A percentile compares a stretch with the other conserved stretches of the same genome.
These are phyloP conservation scores for Synodontis membranacea DNA, from an alignment of 2,113 vertebrate species.

Conservation along the genomic window DNA sequence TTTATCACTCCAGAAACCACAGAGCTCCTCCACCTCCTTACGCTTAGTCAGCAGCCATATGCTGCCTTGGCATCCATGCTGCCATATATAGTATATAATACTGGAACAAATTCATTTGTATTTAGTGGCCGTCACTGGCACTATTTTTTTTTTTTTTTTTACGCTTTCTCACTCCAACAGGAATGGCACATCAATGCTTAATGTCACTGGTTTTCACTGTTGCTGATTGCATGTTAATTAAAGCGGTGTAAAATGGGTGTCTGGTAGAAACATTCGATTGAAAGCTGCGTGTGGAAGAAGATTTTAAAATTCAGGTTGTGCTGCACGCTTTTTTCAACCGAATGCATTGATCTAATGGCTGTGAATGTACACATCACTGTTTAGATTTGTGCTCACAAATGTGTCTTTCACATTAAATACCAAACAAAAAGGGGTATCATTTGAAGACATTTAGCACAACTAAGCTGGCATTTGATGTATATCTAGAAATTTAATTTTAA, in stretches of 20 bases:
- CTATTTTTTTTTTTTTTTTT: too few relatives aligned
- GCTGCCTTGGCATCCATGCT: not conserved
- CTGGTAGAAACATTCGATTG: not conserved
- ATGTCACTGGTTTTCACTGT: constrained; percentile 28
- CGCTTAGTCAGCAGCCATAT: constrained; percentile 29
- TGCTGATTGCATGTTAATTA: constrained; percentile 48
- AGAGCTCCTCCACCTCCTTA: not conserved
- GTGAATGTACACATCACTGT: not conserved
- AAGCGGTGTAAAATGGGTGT: constrained; percentile 7
- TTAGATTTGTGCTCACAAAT: not conserved
- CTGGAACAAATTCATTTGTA: not conserved
- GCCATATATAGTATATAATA: not conserved
- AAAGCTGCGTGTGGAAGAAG: not conserved
- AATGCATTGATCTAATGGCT: not conserved
- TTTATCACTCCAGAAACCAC: constrained; percentile 2
- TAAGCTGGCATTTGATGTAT: not conserved
- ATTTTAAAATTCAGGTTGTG: not conserved
- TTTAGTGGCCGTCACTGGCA: not conserved
- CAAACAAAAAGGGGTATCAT: not conserved
- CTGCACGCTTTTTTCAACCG: not conserved
- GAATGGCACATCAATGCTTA: constrained; percentile 20
- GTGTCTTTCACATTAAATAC: not conserved
- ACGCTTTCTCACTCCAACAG: not conserved
- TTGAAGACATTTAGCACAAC: not conserved
- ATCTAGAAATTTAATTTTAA: not conserved